phyloP scores from a whole-genome alignment of 2,888 invertebrate genomes.

The Catocala sponsa region DNA sequence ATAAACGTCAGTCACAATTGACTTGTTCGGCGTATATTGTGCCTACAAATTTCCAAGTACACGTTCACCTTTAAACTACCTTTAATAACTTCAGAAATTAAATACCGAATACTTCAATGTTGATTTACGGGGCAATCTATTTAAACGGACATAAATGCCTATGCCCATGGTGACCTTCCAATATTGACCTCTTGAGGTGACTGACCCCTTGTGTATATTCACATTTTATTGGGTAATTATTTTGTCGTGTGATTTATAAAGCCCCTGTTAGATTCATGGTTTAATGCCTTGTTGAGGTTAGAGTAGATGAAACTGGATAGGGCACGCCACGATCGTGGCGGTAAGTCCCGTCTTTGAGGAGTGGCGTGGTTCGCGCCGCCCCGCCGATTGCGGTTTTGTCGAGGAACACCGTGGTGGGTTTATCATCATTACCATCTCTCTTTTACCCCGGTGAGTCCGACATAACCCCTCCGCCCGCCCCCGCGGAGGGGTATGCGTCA shows the following conservation, averaged over 20 bases:
- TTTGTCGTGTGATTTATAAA: conserved; percentile 67
- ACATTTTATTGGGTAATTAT: conserved; percentile 65
- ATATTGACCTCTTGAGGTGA: conserved; percentile 42
- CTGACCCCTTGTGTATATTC: conserved; percentile 48
- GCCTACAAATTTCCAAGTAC: background rate
- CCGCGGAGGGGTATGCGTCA: no score
- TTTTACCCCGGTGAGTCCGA: no score
- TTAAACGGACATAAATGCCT: conserved; percentile 31
- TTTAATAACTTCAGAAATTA: conserved; percentile 16
- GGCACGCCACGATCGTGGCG: no score
- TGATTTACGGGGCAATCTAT: conserved; percentile 38
- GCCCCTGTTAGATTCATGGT: conserved; percentile 53
- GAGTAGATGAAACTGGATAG: conserved; percentile 42
- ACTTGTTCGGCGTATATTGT: background rate
- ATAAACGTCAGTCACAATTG: no score
- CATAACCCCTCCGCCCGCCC: no score
- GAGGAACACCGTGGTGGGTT: no score
- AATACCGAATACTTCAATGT: conserved; percentile 31
- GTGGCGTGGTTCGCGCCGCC: no score
- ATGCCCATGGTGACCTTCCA: conserved; percentile 25
- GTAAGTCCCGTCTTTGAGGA: no score
- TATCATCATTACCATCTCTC: no score
- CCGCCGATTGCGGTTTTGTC: no score
- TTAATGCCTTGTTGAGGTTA: conserved; percentile 46
- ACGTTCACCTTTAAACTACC: conserved; percentile 3